These are phyloP conservation scores for Taxidea taxus DNA, from an alignment of 2,113 vertebrate species.

Conservation along the genomic window DNA sequence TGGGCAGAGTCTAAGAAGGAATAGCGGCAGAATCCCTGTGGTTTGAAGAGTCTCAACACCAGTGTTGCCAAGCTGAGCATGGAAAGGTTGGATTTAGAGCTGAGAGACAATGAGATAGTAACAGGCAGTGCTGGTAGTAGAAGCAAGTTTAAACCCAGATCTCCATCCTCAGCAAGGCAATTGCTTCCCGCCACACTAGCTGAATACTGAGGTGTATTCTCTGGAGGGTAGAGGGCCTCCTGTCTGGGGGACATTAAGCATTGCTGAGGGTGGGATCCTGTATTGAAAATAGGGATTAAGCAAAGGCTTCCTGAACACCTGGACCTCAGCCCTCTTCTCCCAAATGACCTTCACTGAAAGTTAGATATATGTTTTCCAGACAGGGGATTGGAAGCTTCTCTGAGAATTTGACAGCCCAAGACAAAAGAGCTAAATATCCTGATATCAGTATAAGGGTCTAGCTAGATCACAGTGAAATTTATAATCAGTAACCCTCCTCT, in stretches of 20 bases:
- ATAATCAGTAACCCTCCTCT: background rate
- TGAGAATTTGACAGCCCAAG: background rate
- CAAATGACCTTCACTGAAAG: background rate
- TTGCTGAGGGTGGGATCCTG: background rate
- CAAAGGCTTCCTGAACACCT: background rate
- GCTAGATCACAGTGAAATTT: background rate
- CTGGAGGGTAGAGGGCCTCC: background rate
- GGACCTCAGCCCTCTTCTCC: background rate
- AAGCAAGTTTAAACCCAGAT: background rate
- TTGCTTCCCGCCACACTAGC: background rate
- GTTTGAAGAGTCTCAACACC: background rate
- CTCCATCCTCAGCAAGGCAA: background rate
- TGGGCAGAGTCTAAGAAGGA: background rate
- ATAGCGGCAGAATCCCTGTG: background rate
- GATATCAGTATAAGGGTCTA: background rate
- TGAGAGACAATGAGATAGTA: background rate
- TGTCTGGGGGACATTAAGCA: background rate
- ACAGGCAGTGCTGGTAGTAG: background rate
- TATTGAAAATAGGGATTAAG: background rate
- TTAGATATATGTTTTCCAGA: background rate
- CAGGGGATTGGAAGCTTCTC: background rate
- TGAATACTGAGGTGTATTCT: background rate
- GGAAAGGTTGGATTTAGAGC: background rate
- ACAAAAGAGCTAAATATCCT: background rate
- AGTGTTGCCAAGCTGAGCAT: background rate